Conservation (phyloP, 1,140 invertebrate species). For the Pseudomyrmex pallidus region DNA sequence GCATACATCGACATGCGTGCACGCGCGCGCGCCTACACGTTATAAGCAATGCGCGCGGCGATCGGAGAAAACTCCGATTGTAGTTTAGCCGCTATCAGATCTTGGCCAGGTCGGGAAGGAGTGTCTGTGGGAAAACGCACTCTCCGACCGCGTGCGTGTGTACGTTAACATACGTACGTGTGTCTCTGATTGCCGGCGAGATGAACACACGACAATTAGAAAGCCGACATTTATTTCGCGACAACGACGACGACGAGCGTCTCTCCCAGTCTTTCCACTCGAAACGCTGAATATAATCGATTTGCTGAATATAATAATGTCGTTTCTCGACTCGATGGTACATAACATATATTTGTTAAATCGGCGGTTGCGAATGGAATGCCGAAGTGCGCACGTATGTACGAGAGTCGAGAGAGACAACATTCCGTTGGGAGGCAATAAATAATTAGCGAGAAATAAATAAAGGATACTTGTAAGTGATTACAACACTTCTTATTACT, state of each 20-base stretch:
- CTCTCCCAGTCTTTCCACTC: not conserved
- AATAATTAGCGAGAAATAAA: not conserved
- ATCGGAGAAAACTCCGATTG: slow-evolving; percentile 80
- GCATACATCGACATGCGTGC: slow-evolving; percentile 74
- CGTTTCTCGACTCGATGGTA: not conserved
- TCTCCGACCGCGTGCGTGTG: slow-evolving; percentile 47
- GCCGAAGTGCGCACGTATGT: not conserved
- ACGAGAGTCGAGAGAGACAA: not conserved
- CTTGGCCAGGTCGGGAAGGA: slow-evolving; percentile 78
- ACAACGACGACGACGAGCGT: not conserved
- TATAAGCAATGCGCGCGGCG: slow-evolving; percentile 77
- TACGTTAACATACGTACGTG: slow-evolving; percentile 56
- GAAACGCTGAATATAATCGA: slow-evolving; percentile 21
- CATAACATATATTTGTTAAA: slow-evolving; percentile 5
- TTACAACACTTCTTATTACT: not conserved
- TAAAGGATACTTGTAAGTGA: not conserved
- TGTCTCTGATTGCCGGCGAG: slow-evolving; percentile 25
- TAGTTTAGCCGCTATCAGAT: slow-evolving; percentile 82
- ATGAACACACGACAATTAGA: slow-evolving; percentile 60
- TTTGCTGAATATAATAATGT: not conserved
- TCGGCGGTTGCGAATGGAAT: not conserved
- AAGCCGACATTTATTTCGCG: slow-evolving; percentile 53
- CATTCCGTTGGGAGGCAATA: slow-evolving; percentile 13
- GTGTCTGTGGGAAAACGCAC: slow-evolving; percentile 81
- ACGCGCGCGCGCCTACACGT: slow-evolving; percentile 77